Evolutionary conservation across 1,140 invertebrate genomes (phyloP).

Genomic region (Panagrolaimus sp.): DNA sequence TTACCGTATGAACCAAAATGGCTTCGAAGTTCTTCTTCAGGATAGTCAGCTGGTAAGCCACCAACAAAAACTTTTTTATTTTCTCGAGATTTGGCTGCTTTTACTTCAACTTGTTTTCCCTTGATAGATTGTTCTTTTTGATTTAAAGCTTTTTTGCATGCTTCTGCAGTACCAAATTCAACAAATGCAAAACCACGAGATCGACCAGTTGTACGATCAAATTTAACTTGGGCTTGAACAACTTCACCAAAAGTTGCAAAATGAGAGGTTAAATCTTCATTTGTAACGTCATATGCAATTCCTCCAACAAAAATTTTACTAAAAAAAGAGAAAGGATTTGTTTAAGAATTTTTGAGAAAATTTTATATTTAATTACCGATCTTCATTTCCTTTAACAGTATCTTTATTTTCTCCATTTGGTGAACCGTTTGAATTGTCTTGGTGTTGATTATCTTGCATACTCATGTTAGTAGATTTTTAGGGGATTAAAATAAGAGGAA

Average conservation of each 20-base stretch:
- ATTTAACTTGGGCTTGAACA: conserved; percentile 39
- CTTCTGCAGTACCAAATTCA: conserved; percentile 37
- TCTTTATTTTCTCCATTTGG: too few relatives aligned
- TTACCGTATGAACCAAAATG: conserved; percentile 39
- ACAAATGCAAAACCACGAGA: conserved; percentile 46
- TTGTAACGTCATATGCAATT: conserved; percentile 35
- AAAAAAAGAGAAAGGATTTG: background rate
- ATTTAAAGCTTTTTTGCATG: conserved; percentile 32
- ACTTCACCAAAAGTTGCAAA: conserved; percentile 42
- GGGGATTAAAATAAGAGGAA: too few relatives aligned
- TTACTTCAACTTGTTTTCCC: conserved; percentile 39
- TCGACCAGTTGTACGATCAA: conserved; percentile 32
- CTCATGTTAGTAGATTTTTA: too few relatives aligned
- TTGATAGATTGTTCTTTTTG: conserved; percentile 39
- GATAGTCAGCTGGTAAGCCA: conserved; percentile 37
- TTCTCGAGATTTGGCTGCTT: conserved; percentile 44
- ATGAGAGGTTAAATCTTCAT: conserved; percentile 11
- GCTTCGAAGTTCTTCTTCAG: conserved; percentile 33
- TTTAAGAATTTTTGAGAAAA: background rate
- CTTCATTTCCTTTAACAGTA: background rate
- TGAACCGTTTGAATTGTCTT: too few relatives aligned
- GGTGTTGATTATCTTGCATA: too few relatives aligned
- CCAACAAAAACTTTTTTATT: conserved; percentile 51
- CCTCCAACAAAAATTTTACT: conserved; percentile 47
- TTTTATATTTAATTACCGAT: background rate